Percentiles rank a stretch among this genome's conserved stretches.
Evolutionary conservation across 2,113 vertebrate species (phyloP).

Genomic region (Arizona elegans): DNA sequence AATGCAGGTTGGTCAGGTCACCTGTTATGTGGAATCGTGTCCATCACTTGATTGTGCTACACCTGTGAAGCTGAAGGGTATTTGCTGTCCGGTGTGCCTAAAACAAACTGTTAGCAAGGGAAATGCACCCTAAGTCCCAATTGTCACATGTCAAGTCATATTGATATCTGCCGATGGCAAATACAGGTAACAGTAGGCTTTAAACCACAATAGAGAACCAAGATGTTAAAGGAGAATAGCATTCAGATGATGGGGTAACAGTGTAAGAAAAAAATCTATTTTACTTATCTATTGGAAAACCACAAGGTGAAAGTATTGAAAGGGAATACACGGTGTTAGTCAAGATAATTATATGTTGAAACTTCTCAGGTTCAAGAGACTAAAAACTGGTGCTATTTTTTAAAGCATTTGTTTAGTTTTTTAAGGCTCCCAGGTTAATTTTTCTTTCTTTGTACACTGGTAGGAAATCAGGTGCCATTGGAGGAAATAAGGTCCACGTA

Average conservation of each 20-base stretch:
- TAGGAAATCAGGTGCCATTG: slow-evolving; percentile 6
- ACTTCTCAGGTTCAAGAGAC: slow-evolving; percentile 76
- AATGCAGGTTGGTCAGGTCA: slow-evolving; percentile 86
- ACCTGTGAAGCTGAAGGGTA: slow-evolving; percentile 77
- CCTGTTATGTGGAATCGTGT: slow-evolving; percentile 91
- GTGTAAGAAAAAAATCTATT: slow-evolving; percentile 28
- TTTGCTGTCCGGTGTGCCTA: slow-evolving; percentile 85
- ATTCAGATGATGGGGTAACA: slow-evolving; percentile 50
- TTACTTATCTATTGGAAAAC: slow-evolving; percentile 49
- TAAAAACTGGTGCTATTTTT: slow-evolving; percentile 74
- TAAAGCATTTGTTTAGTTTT: slow-evolving; percentile 56
- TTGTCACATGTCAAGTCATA: slow-evolving; percentile 36
- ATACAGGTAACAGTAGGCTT: slow-evolving; percentile 40
- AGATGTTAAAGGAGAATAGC: slow-evolving; percentile 37
- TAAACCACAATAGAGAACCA: slow-evolving; percentile 37
- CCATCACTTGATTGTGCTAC: slow-evolving; percentile 67
- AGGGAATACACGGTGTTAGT: slow-evolving; percentile 66
- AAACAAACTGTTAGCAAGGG: slow-evolving; percentile 41
- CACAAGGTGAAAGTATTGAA: slow-evolving; percentile 63
- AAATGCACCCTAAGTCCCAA: slow-evolving; percentile 52
- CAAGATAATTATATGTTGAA: slow-evolving; percentile 66
- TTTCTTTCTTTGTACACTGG: slow-evolving; percentile 15
- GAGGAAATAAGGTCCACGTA: neutral
- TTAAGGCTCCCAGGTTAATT: slow-evolving; percentile 38
- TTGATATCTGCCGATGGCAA: slow-evolving; percentile 51